phyloP scores from a whole-genome alignment of 1,140 invertebrate species.

The Trachymyrmex cornetzi region DNA sequence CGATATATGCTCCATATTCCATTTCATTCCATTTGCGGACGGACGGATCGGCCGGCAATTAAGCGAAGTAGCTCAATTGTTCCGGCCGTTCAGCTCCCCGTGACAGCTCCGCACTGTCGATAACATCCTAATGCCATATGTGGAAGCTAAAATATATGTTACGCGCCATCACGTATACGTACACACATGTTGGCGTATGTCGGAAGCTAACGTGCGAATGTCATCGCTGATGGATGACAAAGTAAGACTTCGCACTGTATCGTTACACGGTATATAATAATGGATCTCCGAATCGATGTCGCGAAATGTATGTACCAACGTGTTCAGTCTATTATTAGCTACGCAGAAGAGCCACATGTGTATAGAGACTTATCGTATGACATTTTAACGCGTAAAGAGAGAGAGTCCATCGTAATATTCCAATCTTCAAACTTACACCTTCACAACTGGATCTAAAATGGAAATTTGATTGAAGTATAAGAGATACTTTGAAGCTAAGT shows the following conservation, averaged over 20 bases:
- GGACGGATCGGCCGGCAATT: slow-evolving; percentile 41
- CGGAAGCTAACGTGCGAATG: slow-evolving; percentile 26
- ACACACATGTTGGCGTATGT: neutral
- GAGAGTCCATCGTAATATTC: neutral
- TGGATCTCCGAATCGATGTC: slow-evolving; percentile 16
- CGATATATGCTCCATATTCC: slow-evolving; percentile 35
- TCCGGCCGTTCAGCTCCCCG: slow-evolving; percentile 17
- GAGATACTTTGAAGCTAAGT: neutral
- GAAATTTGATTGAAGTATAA: slow-evolving; percentile 10
- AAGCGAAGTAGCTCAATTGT: slow-evolving; percentile 57
- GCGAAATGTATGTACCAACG: slow-evolving; percentile 11
- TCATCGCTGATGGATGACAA: slow-evolving; percentile 49
- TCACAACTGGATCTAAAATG: neutral
- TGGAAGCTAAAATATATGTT: slow-evolving; percentile 26
- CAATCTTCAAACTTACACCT: neutral
- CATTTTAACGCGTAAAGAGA: slow-evolving; percentile 16
- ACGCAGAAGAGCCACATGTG: no score
- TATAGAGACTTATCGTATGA: neutral
- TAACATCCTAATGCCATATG: slow-evolving; percentile 38
- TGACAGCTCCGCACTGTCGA: slow-evolving; percentile 46
- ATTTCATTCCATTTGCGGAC: slow-evolving; percentile 32
- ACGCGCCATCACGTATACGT: neutral
- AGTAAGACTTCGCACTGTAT: slow-evolving; percentile 27
- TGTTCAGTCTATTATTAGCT: slow-evolving; percentile 12
- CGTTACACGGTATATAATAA: slow-evolving; percentile 6